These are phyloP conservation scores for Hippopotamyrus pictus DNA, from an alignment of 2,797 vertebrate genomes.

Conservation along the genomic window DNA sequence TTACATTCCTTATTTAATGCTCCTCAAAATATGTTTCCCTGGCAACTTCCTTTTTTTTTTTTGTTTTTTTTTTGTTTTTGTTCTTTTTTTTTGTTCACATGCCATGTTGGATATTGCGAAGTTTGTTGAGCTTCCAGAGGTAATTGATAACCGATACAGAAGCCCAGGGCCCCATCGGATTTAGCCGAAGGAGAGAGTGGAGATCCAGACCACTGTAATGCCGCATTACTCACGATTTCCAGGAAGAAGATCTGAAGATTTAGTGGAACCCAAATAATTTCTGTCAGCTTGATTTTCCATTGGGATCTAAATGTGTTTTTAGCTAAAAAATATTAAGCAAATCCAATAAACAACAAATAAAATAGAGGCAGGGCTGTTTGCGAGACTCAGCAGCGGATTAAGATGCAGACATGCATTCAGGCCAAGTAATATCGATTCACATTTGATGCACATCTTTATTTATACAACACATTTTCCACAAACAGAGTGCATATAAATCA, in stretches of 20 bases:
- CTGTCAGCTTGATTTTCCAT: neutral
- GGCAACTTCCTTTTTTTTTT: neutral
- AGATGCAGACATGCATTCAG: neutral
- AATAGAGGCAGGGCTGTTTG: neutral
- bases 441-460: neutral
- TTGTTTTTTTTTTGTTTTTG: neutral
- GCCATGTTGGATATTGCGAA: neutral
- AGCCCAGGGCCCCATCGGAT: neutral
- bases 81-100: neutral
- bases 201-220: neutral
- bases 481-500: neutral
- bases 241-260: neutral
- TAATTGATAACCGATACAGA: neutral
- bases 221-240: neutral
- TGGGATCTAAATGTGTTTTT: neutral
- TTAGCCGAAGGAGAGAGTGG: neutral
- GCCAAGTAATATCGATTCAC: neutral
- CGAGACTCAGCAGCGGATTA: neutral
- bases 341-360: neutral
- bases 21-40: neutral
- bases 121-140: neutral
- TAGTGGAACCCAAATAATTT: neutral
- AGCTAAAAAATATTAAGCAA: neutral
- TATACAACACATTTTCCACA: neutral
- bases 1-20: neutral